Evolutionary conservation across 2,888 invertebrate genomes (phyloP), one percentile per base, ranked within the genome.

Genomic region (Tachina fera): DNA sequence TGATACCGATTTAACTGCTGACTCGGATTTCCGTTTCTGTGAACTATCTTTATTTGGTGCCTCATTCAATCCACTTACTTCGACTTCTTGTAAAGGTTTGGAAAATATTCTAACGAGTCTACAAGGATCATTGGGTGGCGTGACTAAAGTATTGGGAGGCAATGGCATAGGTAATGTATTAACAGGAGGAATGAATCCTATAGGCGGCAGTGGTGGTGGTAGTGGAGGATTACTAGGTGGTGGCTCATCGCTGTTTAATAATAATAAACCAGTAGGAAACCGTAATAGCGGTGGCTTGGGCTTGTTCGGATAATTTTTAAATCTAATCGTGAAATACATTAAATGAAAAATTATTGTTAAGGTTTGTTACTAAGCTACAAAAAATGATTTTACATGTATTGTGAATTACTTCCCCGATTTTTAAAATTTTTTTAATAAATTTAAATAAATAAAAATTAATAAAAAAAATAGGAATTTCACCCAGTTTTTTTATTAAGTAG

Each of bases 11-110:
- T 92, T 95, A 14, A 92, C 92, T 83, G 75, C 93, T 0, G 91
- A 91, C 4, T 93, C 93, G 43, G 93, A 94, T 89, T 94, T 94
- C 71, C 90, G 92, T 3, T 90, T 91, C 77, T 93, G 93, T 81
- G 91, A 93, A 70, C 85, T 93, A 13, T 91, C 92, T 14, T 84
- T 92, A 9, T 88, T 91, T 86, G 93, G 93, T 6, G 91, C 91
- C 10, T 87, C 90, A 0, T 75, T 93, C 1, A 89, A 89, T 9
- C 91, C 92, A 0, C 56, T 91, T 4, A 89, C 88, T 43, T 89
- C 91, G 8, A 90, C 91, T 0, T 89, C 91, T 47, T 92, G 92
- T 39, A 87, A 89, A 22, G 90, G 89, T 9, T 81, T 92, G 43
- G 88, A 89, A 39, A 88, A 74, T 51, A 22, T 90, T 9, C 70